Conservation (phyloP, 2,113 vertebrate species). For the Ptyas mucosa region DNA sequence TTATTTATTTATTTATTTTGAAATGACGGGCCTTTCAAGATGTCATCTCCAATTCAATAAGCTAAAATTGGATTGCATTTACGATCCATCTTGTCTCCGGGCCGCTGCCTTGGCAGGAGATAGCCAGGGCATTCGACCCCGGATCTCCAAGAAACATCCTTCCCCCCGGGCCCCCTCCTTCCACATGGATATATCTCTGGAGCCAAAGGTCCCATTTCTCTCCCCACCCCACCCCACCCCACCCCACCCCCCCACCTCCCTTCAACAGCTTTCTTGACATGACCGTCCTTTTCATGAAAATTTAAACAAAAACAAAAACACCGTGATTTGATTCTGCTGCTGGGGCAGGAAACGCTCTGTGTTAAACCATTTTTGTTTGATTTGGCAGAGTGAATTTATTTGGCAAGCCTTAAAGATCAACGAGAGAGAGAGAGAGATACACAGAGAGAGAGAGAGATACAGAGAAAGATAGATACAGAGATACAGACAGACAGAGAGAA, state of each 20-base stretch:
- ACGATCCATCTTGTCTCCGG: background rate
- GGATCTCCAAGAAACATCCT: background rate
- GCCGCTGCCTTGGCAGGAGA: background rate
- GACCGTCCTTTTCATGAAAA: background rate
- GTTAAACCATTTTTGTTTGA: background rate
- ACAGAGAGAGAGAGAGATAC: fast-evolving
- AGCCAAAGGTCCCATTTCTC: background rate
- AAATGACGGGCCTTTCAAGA: background rate
- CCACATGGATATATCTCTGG: background rate
- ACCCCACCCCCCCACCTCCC: fast-evolving
- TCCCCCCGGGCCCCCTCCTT: no score
- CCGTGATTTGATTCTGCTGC: background rate
- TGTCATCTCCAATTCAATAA: background rate
- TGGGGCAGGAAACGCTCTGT: background rate
- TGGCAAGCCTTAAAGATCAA: background rate
- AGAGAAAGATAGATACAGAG: no score
- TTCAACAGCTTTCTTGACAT: background rate
- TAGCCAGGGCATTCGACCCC: background rate
- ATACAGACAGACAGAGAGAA: no score
- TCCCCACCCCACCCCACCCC: no score
- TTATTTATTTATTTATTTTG: no score
- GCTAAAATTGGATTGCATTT: background rate
- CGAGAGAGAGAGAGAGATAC: background rate
- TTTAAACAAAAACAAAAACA: background rate
- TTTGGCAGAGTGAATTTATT: background rate